Conservation (phyloP, 2,797 vertebrate genomes). For the Enteromius thamalakanensis region DNA sequence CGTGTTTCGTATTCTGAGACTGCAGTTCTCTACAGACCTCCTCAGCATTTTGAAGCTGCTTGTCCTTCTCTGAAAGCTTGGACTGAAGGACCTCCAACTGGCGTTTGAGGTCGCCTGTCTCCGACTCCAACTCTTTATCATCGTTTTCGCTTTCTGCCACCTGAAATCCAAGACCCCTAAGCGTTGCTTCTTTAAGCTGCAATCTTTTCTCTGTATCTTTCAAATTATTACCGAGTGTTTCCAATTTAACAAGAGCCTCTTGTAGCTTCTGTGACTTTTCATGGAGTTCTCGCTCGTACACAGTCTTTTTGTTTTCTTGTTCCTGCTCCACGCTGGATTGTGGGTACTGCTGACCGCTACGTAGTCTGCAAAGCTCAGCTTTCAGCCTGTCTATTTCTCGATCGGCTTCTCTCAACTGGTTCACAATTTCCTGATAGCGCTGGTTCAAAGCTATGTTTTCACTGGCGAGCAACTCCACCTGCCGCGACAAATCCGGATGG, state of each 20-base stretch:
- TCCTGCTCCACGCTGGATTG: constrained; percentile 64
- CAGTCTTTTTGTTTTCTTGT: constrained; percentile 73
- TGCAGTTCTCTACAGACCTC: constrained; percentile 69
- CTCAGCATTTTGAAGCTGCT: constrained; percentile 65
- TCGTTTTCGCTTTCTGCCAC: constrained; percentile 62
- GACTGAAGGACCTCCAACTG: constrained; percentile 68
- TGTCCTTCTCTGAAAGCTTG: constrained; percentile 68
- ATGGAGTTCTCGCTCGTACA: constrained; percentile 78
- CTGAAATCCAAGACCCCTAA: constrained; percentile 80
- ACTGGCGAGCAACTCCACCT: constrained; percentile 73
- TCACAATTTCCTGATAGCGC: constrained; percentile 81
- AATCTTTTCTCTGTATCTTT: constrained; percentile 82
- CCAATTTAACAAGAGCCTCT: constrained; percentile 78
- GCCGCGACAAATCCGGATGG: constrained; percentile 73
- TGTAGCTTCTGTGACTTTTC: constrained; percentile 80
- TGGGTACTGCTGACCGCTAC: constrained; percentile 69
- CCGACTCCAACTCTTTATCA: constrained; percentile 60
- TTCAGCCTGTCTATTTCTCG: constrained; percentile 82
- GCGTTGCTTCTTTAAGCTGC: constrained; percentile 80
- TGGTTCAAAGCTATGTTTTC: constrained; percentile 80
- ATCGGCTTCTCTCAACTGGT: constrained; percentile 83
- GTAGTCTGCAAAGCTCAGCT: constrained; percentile 72
- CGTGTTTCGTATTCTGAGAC: constrained; percentile 68
- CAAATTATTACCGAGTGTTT: constrained; percentile 76
- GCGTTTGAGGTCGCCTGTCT: constrained; percentile 68